Conservation (phyloP, 2,113 vertebrate species). For the Chunga burmeisteri region DNA sequence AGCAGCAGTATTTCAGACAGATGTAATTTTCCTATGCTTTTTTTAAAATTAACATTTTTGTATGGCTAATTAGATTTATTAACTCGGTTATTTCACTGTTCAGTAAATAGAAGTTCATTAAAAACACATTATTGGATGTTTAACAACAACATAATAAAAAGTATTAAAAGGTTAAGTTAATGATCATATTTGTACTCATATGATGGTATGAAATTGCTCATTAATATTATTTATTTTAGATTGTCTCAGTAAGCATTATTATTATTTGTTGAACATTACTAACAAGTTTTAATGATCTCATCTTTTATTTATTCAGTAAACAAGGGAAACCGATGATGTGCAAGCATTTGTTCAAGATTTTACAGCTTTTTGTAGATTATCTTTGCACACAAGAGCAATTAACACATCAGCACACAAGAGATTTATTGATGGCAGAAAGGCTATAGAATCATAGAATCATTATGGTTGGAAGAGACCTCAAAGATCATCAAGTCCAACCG, state of each 20-base stretch:
- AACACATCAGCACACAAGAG: not conserved
- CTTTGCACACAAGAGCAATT: not conserved
- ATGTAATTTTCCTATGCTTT: not conserved
- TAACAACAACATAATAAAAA: conserved; percentile 5
- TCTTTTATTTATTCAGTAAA: conserved; percentile 16
- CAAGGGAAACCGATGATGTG: conserved; percentile 17
- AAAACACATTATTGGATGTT: conserved; percentile 19
- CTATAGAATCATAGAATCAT: too few relatives aligned
- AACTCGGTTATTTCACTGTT: not conserved
- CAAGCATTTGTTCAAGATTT: not conserved
- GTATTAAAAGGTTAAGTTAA: not conserved
- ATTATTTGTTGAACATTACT: not conserved
- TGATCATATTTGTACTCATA: not conserved
- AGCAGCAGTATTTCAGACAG: not conserved
- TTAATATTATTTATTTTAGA: conserved; percentile 32
- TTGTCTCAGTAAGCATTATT: conserved; percentile 12
- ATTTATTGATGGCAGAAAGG: not conserved
- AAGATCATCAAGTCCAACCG: too few relatives aligned
- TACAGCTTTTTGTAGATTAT: not conserved
- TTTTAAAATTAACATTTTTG: not conserved
- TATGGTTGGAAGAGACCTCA: too few relatives aligned
- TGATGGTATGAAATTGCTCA: not conserved
- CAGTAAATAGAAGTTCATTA: conserved; percentile 38
- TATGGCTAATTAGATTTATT: not conserved
- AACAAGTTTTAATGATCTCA: conserved; percentile 3